Base-by-base conservation (phyloP, 2,888 invertebrate genomes). In the Drosophila neutralis region DNA sequence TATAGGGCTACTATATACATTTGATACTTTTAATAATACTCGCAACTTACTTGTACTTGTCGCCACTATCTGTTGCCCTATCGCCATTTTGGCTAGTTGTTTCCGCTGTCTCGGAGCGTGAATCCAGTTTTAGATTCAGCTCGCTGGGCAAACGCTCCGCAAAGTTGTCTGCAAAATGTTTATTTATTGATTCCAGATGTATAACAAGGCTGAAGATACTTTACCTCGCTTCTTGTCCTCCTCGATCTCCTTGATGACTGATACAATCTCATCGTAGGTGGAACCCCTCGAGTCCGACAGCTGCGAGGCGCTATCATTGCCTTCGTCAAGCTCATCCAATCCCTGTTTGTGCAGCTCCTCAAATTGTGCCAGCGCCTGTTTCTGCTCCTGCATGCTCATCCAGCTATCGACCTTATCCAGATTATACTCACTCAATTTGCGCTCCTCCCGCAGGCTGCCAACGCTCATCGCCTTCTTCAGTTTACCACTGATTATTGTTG, bases 351-450 rank as follows among this genome's bases (percentile, higher is more conserved):
- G 82, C 51, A 81, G 53, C n/a, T 74, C 67, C 6, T 86, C 80
- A 13, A 81, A 83, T 18, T 78, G 62, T 5, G 58, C 69, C 57
- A 74, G 45, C 0, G 62, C 65, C 54, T 80, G 75, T 33, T 83
- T 76, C 45, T 87, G 85, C 52, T 90, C 90, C 65, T 93, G 92
- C 78, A 92, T 89, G 11, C 93, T 92, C 92, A 93, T 93, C 93
- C 93, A 93, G 65, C 92, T 93, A 61, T 93, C 93, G 36, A 93
- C 91, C 79, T 93, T 93, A 69, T 93, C 93, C 69, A 93, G 80
- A 80, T 93, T 91, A 66, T 93, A 93, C 65, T 93, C 93, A 57
- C 89, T 91, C 7, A 93, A 71, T 70, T 92, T 92, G 0, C 92
- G 88, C 61, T 93, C 92, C 69, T 93, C 91, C 2, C 92, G 81